Evolutionary conservation across 2,888 invertebrate genomes (phyloP).

Genomic region (Morpho deidamia): DNA sequence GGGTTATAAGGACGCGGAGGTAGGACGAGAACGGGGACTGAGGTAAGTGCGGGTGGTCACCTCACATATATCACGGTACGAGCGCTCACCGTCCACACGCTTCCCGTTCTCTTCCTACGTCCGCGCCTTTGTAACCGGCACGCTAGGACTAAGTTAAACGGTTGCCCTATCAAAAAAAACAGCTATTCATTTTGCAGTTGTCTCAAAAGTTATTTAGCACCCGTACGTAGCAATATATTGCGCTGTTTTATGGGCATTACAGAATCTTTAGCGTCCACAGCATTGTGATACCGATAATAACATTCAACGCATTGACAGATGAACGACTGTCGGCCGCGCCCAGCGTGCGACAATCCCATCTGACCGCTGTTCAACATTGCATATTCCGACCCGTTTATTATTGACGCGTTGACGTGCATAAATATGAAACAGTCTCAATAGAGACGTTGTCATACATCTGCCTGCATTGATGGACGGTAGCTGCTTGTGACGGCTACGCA

Average conservation of each 20-base stretch:
- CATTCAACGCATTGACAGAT: constrained; percentile 23
- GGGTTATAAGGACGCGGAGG: too few species aligned
- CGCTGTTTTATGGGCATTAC: constrained; percentile 6
- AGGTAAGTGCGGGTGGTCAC: too few species aligned
- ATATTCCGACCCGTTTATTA: constrained; percentile 55
- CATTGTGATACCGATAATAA: constrained; percentile 20
- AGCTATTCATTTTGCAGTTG: background rate
- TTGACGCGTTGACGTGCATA: constrained; percentile 57
- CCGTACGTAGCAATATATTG: background rate
- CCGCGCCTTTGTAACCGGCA: too few species aligned
- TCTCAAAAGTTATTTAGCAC: background rate
- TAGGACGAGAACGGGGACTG: too few species aligned
- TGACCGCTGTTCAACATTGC: constrained; percentile 48
- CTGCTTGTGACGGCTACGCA: constrained; percentile 37
- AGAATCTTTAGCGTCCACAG: constrained; percentile 12
- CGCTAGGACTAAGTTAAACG: too few species aligned
- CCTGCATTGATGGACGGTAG: constrained; percentile 50
- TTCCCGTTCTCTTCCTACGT: too few species aligned
- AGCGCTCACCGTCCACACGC: too few species aligned
- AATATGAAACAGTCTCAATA: constrained; percentile 69
- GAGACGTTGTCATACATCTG: constrained; percentile 67
- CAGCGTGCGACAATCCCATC: constrained; percentile 40
- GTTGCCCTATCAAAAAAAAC: too few species aligned
- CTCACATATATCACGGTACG: too few species aligned
- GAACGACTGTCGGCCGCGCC: constrained; percentile 19